phyloP scores from a whole-genome alignment of 1,140 invertebrate genomes.

The Oncopodura yosiiana region DNA sequence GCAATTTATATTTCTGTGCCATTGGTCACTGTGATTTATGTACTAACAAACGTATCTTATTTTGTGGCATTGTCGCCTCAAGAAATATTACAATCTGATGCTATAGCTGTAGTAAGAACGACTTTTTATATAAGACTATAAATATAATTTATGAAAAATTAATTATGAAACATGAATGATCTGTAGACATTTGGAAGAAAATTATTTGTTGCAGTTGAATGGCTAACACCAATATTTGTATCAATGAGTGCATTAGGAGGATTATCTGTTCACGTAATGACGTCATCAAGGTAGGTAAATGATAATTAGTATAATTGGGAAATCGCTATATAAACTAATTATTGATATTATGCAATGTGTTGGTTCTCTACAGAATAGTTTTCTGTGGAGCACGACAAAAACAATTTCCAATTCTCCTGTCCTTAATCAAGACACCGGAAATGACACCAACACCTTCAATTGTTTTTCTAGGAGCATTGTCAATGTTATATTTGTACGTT shows the following conservation, averaged over 20 bases:
- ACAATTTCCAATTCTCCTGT: conserved; percentile 74
- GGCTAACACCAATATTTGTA: conserved; percentile 78
- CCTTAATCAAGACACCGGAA: conserved; percentile 71
- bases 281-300: conserved; percentile 52
- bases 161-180: conserved; percentile 10
- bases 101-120: conserved; percentile 70
- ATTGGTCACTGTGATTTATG: conserved; percentile 75
- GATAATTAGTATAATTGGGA: background rate
- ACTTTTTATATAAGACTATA: background rate
- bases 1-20: conserved; percentile 88
- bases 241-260: conserved; percentile 79
- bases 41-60: conserved; percentile 83
- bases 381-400: conserved; percentile 85
- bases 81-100: conserved; percentile 69
- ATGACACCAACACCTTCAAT: conserved; percentile 79
- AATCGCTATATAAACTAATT: background rate
- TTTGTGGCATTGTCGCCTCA: conserved; percentile 69
- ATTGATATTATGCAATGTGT: no score
- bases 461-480: conserved; percentile 66
- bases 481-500: conserved; percentile 70
- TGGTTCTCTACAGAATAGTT: conserved; percentile 41
- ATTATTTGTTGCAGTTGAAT: conserved; percentile 63
- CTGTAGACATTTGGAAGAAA: conserved; percentile 66
- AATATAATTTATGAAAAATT: background rate
- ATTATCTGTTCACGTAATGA: conserved; percentile 77